Base-by-base conservation (phyloP, 1,140 invertebrate genomes). In the Leptopilina boulardi region DNA sequence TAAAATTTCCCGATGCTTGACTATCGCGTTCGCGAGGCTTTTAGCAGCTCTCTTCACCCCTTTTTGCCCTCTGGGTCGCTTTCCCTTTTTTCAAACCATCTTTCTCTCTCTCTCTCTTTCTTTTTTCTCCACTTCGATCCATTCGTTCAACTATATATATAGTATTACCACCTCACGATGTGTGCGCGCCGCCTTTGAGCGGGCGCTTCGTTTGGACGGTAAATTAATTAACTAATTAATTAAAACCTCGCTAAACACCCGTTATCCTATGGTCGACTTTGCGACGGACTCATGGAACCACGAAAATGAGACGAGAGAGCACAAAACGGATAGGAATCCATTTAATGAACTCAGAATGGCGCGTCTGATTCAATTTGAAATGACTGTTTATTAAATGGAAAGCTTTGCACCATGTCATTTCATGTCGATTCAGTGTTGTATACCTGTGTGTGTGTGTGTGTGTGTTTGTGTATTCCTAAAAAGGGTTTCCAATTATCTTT, bases 181-280 rank as follows among this genome's bases (percentile, higher is more conserved):
- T 34, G 6, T 34, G 30, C 2, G 6, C 2, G 2, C 2, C 23
- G 18, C 34, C 59, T 77, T 80, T 77, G 41, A 71, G 42, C 73
- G 66, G 30, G 11, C 44, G 30, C 80, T 73, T 74, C 70, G 13
- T 41, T 56, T 71, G 44, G 56, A 77, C 66, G 59, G 21, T 73
- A 71, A 81, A 80, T 83, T 80, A 77, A 79, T 78, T 81, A 83
- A 82, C 74, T 82, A 80, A 81, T 82, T 81, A 85, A 81, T 81
- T 74, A 79, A 78, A 77, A 79, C 72, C 30, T 51, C 42, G 56
- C 77, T 75, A 74, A 70, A 42, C 73, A 66, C 44, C 56, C 23
- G 56, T 66, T 66, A 66, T 66, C 56, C 56, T 6, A 66, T 66
- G 56, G 56, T 66, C 23, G 56, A 66, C 56, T 66, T 66, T 66